Base-by-base conservation (phyloP, 1,140 invertebrate species). In the Rhizoglyphus robini region DNA sequence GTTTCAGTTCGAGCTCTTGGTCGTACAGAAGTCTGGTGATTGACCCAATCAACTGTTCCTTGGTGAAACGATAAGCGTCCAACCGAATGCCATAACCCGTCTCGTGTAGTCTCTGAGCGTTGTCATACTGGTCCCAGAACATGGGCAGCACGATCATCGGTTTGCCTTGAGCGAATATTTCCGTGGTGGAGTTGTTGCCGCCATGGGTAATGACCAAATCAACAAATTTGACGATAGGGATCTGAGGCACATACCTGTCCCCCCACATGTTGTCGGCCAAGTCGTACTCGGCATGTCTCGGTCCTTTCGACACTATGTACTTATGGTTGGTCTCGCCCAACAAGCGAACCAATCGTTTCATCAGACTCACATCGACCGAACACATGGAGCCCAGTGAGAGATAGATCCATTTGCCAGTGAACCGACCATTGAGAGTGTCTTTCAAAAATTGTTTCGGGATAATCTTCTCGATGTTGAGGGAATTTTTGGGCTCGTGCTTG, bases 301-400 rank as follows among this genome's bases (percentile, higher is more conserved):
- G 5, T 30, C 65, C 65, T 48, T 66, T 66, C 1, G 65, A 60
- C 3, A 66, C 65, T 48, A 66, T 66, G 48, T 51, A 66, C 20
- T 48, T 54, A 34, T 66, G 57, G 23, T 4, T 5, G 4, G 36
- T 20, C 5, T 31, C 13, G 5, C 13, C 11, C 38, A 63, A 30
- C 8, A 27, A 13, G 8, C 25, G 4, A 23, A 63, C 27, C 8
- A 63, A 18, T 60, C 36, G 11, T 8, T 63, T 8, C 36, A 63
- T 63, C 48, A 63, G 27, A 11, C 60, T n/a, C 18, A 65, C 8
- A 69, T 71, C n/a, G 68, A 30, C 4, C 72, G 54, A 72, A 70
- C 71, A 27, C 63, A 67, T 8, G 29, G 11, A 29, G 5, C 57
- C 65, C 41, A 68, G n/a, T 13, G 31, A 58, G 4, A 59, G 57